Base-by-base conservation (phyloP, 2,888 invertebrate species). In the Spialia ferax region DNA sequence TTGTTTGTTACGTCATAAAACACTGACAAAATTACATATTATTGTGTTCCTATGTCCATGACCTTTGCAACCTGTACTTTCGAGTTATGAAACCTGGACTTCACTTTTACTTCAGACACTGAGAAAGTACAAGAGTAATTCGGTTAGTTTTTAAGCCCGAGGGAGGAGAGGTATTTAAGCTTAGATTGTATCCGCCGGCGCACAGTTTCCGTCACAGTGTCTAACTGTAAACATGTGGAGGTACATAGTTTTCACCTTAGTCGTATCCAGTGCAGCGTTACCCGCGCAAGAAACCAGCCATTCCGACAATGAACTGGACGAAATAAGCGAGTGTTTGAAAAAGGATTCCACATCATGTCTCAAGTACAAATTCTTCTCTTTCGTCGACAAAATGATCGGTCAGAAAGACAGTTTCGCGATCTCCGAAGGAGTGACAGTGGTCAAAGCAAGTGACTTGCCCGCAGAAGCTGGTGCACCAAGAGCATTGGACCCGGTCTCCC, bases 331-430 rank as follows among this genome's bases (percentile, higher is more conserved):
- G 80, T 97, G 97, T 83, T 89, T 97, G 72, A 95, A 96, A 79
- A 97, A 97, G 88, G 97, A 97, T 82, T 97, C 97, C 29, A 96
- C 97, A 75, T 96, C 96, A 87, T 97, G 97, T 86, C 95, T 97
- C 79, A 97, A 97, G 87, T 97, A 97, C 94, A 97, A 97, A 85
- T 95, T 97, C 82, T 97, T 97, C 94, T 96, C 97, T 22, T 97
- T 96, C 88, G 97, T 97, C 75, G 97, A 97, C 93, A 97, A 97
- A 88, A 96, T 97, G 94, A 94, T 97, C 69, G 96, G 96, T 59
- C 96, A 96, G 76, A 97, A 97, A 85, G 97, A 97, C 80, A 96
- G 95, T 71, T 97, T 97, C 81, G 95, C 96, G 8, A 87, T 97
- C 52, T 96, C 97, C 67, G 97, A 97, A 75, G 97, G 97, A 65